Conservation (phyloP, 2,113 vertebrate genomes). For the Oriolus oriolus region DNA sequence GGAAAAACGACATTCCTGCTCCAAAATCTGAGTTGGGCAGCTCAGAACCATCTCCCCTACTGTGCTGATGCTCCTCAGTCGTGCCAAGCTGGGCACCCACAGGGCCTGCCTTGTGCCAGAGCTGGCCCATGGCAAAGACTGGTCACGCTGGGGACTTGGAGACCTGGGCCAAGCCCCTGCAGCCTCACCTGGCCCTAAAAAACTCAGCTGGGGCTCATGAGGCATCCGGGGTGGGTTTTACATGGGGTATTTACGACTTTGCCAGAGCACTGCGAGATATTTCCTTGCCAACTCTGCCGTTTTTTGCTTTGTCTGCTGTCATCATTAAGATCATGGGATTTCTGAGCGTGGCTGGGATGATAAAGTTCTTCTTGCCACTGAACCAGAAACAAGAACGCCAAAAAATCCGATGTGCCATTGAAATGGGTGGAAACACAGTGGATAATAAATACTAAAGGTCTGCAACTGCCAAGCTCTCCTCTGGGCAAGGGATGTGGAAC, state of each 20-base stretch:
- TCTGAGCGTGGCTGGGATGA: background rate
- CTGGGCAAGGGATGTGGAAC: background rate
- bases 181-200: background rate
- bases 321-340: background rate
- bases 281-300: rapidly evolving
- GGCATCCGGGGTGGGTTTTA: background rate
- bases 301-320: background rate
- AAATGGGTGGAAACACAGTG: background rate
- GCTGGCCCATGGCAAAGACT: background rate
- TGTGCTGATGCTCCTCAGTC: background rate
- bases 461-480: background rate
- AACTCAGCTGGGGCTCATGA: background rate
- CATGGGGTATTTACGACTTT: background rate
- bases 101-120: background rate
- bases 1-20: background rate
- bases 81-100: background rate
- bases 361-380: background rate
- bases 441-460: background rate
- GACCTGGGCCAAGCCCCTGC: background rate
- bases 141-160: background rate
- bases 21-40: background rate
- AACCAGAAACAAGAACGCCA: background rate
- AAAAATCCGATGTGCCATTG: background rate
- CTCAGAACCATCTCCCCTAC: background rate
- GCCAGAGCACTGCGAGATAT: background rate